These are phyloP conservation scores for Poeciliopsis presidionis DNA, from an alignment of 2,797 vertebrate species.

Conservation along the genomic window DNA sequence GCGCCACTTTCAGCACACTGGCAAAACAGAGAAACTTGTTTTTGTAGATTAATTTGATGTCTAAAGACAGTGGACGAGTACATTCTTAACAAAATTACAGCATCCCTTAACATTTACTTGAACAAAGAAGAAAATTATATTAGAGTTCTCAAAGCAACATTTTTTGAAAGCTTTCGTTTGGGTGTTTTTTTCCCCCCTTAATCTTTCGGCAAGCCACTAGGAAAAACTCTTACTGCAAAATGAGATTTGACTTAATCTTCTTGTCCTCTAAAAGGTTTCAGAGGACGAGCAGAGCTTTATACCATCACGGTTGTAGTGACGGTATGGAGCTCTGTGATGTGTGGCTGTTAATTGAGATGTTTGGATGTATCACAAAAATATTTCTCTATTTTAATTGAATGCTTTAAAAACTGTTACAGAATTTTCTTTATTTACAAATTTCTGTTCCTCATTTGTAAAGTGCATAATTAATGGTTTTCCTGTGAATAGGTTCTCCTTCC, in stretches of 20 bases:
- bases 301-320: background rate
- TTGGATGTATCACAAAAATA: background rate
- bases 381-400: background rate
- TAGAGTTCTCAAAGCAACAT: background rate
- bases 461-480: background rate
- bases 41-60: background rate
- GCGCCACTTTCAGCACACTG: background rate
- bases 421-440: no score
- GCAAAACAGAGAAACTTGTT: background rate
- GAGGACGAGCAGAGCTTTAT: background rate
- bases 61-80: background rate
- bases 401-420: no score
- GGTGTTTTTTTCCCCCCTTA: background rate
- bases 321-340: background rate
- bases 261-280: background rate
- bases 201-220: background rate
- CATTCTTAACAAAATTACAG: background rate
- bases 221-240: background rate
- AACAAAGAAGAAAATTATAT: background rate
- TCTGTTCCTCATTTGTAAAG: background rate
- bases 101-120: background rate
- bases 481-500: background rate
- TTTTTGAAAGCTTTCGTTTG: background rate
- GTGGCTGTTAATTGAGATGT: background rate
- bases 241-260: background rate